Evolutionary conservation across 2,113 vertebrate genomes (phyloP), one percentile per base, ranked within the genome.

Genomic region (Seriola aureovittata): DNA sequence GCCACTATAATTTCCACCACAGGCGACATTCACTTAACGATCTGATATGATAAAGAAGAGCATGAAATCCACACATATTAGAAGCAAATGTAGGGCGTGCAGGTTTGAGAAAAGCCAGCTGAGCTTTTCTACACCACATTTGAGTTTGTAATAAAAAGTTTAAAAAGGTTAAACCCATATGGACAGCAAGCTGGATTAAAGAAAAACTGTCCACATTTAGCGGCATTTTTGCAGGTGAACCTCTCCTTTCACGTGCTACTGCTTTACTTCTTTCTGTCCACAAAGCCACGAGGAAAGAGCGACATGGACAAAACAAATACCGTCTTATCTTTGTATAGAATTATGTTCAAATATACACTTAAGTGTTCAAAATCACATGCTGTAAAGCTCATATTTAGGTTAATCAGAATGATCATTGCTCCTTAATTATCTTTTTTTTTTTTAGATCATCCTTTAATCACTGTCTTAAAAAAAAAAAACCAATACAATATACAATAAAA

Each of bases 61-160:
- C 38, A 6, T 76, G 19, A 32, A 25, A 21, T 42, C 17, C 8
- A 38, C 64, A 44, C 46, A 34, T 62, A 12, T 55, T 29, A 68
- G 11, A 70, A 36, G 17, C 32, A 38, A 36, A 78, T 69, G 25
- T 68, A 4, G 40, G 7, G n/a, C 40, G 19, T 38, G 57, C 36
- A 3, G 1, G 12, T 34, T 55, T 60, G 16, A 29, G 36, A 21
- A 11, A 13, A 5, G 6, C 13, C 40, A 4, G 40, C 23, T 32
- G n/a, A 21, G 34, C 50, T 29, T 5, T 10, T 32, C 23, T 29
- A 29, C 25, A 29, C 25, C 25, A 29, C 25, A 29, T 29, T 29
- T 11, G 23, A 29, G 25, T 17, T 29, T 63, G 25, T 52, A 42
- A 54, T 44, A 59, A 64, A 40, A 52, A 42, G 25, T 85, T 87